These are phyloP conservation scores for Lampropteryx suffumata DNA, from an alignment of 2,888 invertebrate genomes.

Conservation along the genomic window DNA sequence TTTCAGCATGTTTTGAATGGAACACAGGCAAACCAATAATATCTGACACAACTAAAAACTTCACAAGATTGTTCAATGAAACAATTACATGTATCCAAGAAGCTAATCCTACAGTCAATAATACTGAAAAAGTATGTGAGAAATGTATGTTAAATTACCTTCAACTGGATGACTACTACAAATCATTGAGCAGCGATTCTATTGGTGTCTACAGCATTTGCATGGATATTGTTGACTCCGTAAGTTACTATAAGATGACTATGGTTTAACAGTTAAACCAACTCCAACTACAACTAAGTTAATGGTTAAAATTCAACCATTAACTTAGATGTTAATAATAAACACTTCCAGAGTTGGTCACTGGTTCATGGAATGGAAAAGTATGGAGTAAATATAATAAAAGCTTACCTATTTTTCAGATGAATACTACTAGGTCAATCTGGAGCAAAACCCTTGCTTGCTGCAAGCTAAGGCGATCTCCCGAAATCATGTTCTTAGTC, in stretches of 20 bases:
- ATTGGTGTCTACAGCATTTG: conserved; percentile 84
- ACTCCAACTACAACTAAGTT: too few relatives aligned
- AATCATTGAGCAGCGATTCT: conserved; percentile 77
- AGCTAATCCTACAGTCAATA: conserved; percentile 48
- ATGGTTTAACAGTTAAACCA: too few relatives aligned
- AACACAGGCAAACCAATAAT: conserved; percentile 61
- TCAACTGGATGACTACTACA: conserved; percentile 81
- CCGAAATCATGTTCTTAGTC: conserved; percentile 81
- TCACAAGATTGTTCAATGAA: conserved; percentile 68
- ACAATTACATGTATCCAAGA: conserved; percentile 70
- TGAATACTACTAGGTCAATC: conserved; percentile 84
- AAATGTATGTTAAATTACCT: conserved; percentile 81
- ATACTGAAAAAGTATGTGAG: conserved; percentile 69
- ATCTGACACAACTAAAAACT: conserved; percentile 75
- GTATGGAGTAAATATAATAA: background rate
- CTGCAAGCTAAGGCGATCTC: conserved; percentile 78
- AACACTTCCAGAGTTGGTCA: too few relatives aligned
- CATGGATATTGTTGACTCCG: conserved; percentile 87
- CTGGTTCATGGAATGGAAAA: background rate
- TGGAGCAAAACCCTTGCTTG: conserved; percentile 85
- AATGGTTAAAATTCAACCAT: too few relatives aligned
- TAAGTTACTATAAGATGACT: too few relatives aligned
- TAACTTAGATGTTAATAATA: too few relatives aligned
- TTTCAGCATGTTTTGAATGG: conserved; percentile 83
- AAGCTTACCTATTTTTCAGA: conserved; percentile 64